A percentile compares a stretch with the other conserved stretches of the same genome.
Conservation (phyloP, 2,888 invertebrate species). For the Phytoseiulus persimilis region DNA sequence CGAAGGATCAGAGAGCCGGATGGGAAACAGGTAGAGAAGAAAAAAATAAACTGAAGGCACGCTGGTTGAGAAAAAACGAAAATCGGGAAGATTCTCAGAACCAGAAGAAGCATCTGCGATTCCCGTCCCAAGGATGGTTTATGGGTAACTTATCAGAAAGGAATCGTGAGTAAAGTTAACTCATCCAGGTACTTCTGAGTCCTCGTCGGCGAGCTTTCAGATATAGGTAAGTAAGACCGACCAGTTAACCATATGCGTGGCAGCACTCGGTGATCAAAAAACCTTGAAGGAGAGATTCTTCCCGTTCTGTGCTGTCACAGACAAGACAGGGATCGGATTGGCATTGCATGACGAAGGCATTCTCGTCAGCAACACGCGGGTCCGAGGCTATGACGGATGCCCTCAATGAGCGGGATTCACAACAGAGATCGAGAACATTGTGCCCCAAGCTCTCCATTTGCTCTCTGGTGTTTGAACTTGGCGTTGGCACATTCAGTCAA, state of each 20-base stretch:
- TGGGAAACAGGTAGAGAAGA: too few relatives aligned
- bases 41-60: too few relatives aligned
- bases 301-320: not conserved
- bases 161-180: not conserved
- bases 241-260: not conserved
- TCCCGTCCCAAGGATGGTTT: too few relatives aligned
- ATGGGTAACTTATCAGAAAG: not conserved
- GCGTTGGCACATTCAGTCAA: not conserved
- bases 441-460: not conserved
- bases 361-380: slow-evolving; percentile 40
- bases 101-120: too few relatives aligned
- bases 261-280: not conserved
- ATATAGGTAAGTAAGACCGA: not conserved
- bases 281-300: not conserved
- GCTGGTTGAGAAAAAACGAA: too few relatives aligned
- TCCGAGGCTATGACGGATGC: slow-evolving; percentile 48
- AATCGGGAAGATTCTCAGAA: too few relatives aligned
- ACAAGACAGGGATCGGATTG: not conserved
- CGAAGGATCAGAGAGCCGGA: too few relatives aligned
- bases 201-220: not conserved
- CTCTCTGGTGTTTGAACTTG: not conserved
- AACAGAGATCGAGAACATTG: slow-evolving; percentile 14
- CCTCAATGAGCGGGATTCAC: slow-evolving; percentile 47
- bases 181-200: not conserved
- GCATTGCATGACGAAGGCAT: not conserved